A percentile compares a stretch with the other conserved stretches of the same genome.
phyloP scores from a whole-genome alignment of 2,797 vertebrate species.

The Falco cherrug region DNA sequence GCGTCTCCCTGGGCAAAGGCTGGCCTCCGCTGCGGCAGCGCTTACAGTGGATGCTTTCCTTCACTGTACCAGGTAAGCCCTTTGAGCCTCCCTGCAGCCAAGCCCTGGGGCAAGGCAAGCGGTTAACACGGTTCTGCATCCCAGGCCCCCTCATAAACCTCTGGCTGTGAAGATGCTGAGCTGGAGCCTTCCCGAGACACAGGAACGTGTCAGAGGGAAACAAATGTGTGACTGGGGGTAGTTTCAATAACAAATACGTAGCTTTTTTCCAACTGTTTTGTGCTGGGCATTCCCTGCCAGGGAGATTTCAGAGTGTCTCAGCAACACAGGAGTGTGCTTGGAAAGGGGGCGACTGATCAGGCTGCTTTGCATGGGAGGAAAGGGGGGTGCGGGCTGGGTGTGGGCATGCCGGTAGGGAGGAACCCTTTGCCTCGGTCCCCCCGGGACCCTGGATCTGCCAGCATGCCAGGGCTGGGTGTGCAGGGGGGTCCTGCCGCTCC shows the following conservation, averaged over 20 bases:
- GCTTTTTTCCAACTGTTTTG: background rate
- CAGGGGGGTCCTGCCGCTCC: no score
- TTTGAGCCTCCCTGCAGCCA: background rate
- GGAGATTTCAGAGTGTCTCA: background rate
- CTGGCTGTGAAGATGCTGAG: background rate
- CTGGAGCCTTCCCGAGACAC: background rate
- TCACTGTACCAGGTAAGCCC: background rate
- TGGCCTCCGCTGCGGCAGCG: background rate
- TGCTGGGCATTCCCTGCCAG: background rate
- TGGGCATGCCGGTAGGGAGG: background rate
- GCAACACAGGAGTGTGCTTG: rapidly evolving
- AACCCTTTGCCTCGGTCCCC: background rate
- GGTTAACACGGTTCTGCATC: background rate
- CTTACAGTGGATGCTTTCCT: background rate
- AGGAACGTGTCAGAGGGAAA: background rate
- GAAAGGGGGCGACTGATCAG: background rate
- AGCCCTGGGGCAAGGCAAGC: background rate
- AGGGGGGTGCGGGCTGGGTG: background rate
- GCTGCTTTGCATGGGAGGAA: background rate
- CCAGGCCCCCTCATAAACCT: background rate
- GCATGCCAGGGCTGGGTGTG: background rate
- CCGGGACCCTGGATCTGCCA: background rate
- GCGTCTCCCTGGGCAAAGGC: background rate
- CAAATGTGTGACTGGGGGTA: rapidly evolving
- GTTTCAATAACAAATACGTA: background rate